A percentile compares a stretch with the other conserved stretches of the same genome.
These are phyloP conservation scores for Aricia agestis DNA, from an alignment of 1,140 invertebrate genomes.

Conservation along the genomic window DNA sequence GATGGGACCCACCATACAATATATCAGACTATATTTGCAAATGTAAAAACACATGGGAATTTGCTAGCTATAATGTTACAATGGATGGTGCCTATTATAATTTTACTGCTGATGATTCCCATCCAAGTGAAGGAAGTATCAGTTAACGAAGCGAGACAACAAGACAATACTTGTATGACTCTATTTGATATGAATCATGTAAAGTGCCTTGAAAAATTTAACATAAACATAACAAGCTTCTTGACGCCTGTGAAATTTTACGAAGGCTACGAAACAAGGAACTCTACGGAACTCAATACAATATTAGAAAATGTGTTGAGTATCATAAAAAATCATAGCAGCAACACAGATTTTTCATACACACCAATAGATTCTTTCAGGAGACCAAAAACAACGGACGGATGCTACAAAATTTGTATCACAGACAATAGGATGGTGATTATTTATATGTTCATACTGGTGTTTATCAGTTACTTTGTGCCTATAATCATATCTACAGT, in stretches of 20 bases:
- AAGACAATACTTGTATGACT: conserved; percentile 47
- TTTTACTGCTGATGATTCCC: conserved; percentile 52
- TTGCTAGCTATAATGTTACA: conserved; percentile 45
- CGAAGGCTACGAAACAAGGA: conserved; percentile 33
- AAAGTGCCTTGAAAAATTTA: conserved; percentile 34
- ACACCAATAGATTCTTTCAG: conserved; percentile 41
- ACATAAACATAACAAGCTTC: not conserved
- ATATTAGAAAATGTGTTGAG: conserved; percentile 52
- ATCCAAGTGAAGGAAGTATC: conserved; percentile 46
- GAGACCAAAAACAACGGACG: conserved; percentile 43
- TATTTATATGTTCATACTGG: conserved; percentile 55
- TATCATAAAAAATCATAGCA: conserved; percentile 54
- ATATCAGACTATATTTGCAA: conserved; percentile 29
- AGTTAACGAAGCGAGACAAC: conserved; percentile 34
- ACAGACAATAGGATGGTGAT: conserved; percentile 53
- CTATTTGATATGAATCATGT: conserved; percentile 43
- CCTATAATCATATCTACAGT: conserved; percentile 59
- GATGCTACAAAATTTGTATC: conserved; percentile 60
- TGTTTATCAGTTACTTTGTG: conserved; percentile 60
- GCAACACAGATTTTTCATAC: conserved; percentile 41
- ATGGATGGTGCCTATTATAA: conserved; percentile 54
- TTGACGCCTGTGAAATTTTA: not conserved
- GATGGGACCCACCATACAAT: conserved; percentile 26
- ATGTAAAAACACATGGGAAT: conserved; percentile 52
- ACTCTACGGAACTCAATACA: conserved; percentile 39